Base-by-base conservation (phyloP, 2,888 invertebrate species). In the Ypsolopha scabrella region DNA sequence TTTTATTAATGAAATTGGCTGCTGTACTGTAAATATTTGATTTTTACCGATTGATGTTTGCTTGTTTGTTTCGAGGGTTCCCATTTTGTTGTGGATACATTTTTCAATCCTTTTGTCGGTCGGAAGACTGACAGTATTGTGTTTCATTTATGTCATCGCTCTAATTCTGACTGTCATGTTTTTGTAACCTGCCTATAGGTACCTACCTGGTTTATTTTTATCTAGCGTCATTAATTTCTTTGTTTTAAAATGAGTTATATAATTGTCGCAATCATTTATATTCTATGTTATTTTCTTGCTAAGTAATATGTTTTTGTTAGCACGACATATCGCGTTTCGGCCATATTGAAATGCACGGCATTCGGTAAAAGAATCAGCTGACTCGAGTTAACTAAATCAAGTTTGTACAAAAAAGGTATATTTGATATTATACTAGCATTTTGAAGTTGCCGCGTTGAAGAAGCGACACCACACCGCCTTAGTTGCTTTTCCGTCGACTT, bases 1-100 rank as follows among this genome's bases (percentile, higher is more conserved):
- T 44, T 24, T 51, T 14, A 45, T 51, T 45, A 45, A 51, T 51
- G 8, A 34, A 38, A 51, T 45, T 51, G 51, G 51, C 51, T 45
- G 37, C 38, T 38, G 13, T 34, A 24, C 11, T 45, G 38, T 51
- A 44, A 51, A 51, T 51, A 45, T 51, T 51, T 51, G 51, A 51
- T 8, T 51, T 51, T 45, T 50, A 35, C 8, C 48, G n/a, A 41
- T 36, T 45, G 37, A 41, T 45, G 45, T 45, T 45, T 45, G 51
- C 51, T 51, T 51, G 38, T 43, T 50, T 50, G 48, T 48, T 48
- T 7, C 34, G 45, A 37, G 45, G 24, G 51, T 50, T 11, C 35
- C 36, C 24, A 13, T 13, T 43, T 43, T 50, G 50, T 35, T 50
- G 41, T 41, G 37, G 24, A 48, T 43, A 48, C 33, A n/a, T 39